Base-by-base conservation (phyloP, 2,113 vertebrate species). In the Dinomys branickii region DNA sequence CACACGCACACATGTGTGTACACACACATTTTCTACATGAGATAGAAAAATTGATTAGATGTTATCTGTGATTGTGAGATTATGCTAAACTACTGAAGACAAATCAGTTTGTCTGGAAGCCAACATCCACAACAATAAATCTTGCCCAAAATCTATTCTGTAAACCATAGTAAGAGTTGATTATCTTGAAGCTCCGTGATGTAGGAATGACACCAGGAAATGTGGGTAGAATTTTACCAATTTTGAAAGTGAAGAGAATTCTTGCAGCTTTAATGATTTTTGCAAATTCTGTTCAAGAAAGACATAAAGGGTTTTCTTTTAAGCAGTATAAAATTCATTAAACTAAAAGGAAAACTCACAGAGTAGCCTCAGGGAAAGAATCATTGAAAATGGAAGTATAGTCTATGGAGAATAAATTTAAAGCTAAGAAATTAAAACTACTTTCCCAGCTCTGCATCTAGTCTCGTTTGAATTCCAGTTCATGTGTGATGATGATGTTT, bases 381-480 rank as follows among this genome's bases (percentile, higher is more conserved):
- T 84, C n/a, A 17, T 80, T 73, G 92, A 86, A 94, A 97, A 85
- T 26, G 12, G 85, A 96, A 93, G 26, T 84, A 44, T 26, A 78
- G 35, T 90, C 61, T 85, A 47, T 90, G 86, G 90, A 95, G 93
- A 97, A 90, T 96, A 95, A 94, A 96, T 95, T 94, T 87, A 96
- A 96, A 90, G n/a, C 86, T 96, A 35, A 95, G 67, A 97, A 96
- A 83, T 97, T 65, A 95, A 95, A 78, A 94, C 17, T 38, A 22
- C 83, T 56, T 94, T 50, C 28, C n/a, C 13, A 89, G 35, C 78
- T 73, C n/a, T 47, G 14, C 28, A 20, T 81, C 89, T 87, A 81
- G 85, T 59, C n/a, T 91, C 52, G 47, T 71, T 90, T 94, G 77
- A 94, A 84, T 96, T 28, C 67, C 73, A 38, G 33, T 85, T 80